phyloP scores from a whole-genome alignment of 2,113 vertebrate species.

The Pyxicephalus adspersus region DNA sequence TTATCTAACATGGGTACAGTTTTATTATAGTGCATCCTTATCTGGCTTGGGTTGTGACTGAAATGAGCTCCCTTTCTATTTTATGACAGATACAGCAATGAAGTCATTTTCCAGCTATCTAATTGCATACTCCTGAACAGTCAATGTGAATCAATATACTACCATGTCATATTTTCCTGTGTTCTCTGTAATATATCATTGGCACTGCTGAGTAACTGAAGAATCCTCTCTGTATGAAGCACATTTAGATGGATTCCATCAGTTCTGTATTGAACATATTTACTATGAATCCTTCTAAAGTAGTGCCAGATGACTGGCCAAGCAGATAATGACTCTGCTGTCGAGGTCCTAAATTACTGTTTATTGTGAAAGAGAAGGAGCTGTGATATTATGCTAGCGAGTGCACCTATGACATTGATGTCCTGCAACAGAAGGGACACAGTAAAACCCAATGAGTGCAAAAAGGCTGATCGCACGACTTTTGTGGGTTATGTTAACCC shows the following conservation, averaged over 20 bases:
- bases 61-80: too few species aligned
- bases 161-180: constrained; percentile 16
- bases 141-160: constrained; percentile 30
- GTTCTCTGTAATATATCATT: constrained; percentile 15
- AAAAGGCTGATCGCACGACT: constrained; percentile 20
- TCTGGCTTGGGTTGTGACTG: too few species aligned
- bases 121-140: constrained; percentile 28
- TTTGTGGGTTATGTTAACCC: neutral
- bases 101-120: constrained; percentile 4
- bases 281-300: constrained; percentile 63
- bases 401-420: constrained; percentile 58
- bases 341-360: constrained; percentile 47
- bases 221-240: neutral
- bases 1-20: too few species aligned
- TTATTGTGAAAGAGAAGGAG: constrained; percentile 49
- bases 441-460: constrained; percentile 51
- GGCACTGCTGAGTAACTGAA: constrained; percentile 15
- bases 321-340: constrained; percentile 64
- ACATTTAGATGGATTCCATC: constrained; percentile 34
- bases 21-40: too few species aligned
- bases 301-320: constrained; percentile 65
- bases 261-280: constrained; percentile 31
- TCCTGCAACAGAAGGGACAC: constrained; percentile 47
- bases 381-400: constrained; percentile 60
- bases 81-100: neutral